Percentiles rank a stretch among this genome's conserved stretches.
These are phyloP conservation scores for Chelmon rostratus DNA, from an alignment of 2,797 vertebrate genomes.

Conservation along the genomic window DNA sequence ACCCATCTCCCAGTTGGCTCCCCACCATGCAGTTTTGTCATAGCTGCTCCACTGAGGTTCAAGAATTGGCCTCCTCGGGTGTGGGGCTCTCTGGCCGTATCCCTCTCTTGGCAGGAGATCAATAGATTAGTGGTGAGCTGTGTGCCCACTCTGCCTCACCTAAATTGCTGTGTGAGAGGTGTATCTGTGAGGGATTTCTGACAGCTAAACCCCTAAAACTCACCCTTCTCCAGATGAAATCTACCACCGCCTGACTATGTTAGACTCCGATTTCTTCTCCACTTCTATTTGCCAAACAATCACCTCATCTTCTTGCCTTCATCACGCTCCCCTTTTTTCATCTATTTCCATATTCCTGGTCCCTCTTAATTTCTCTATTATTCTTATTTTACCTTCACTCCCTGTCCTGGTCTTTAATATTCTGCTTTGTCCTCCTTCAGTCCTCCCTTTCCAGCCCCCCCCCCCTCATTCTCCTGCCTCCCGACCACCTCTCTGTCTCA, in stretches of 20 bases:
- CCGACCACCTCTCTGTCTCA: constrained; percentile 38
- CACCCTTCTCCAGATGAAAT: constrained; percentile 38
- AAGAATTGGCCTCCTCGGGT: constrained; percentile 44
- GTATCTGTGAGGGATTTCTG: constrained; percentile 56
- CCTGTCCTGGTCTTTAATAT: constrained; percentile 20
- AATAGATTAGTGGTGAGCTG: constrained; percentile 55
- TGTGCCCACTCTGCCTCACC: constrained; percentile 30
- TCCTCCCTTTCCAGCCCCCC: constrained; percentile 1
- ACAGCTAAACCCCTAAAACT: constrained; percentile 34
- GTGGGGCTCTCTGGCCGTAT: constrained; percentile 36
- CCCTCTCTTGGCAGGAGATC: constrained; percentile 64
- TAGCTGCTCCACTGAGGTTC: constrained; percentile 29
- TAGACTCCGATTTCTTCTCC: constrained; percentile 20
- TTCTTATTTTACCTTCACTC: background rate
- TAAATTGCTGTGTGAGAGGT: constrained; percentile 51
- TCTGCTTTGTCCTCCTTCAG: constrained; percentile 21
- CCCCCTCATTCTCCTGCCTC: background rate
- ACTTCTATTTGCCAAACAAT: constrained; percentile 26
- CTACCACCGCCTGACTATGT: constrained; percentile 11
- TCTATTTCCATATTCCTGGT: background rate
- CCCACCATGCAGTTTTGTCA: constrained; percentile 35
- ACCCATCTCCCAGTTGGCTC: constrained; percentile 7
- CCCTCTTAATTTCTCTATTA: background rate
- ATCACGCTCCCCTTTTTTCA: background rate
- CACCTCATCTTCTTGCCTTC: constrained; percentile 8